phyloP scores from a whole-genome alignment of 2,797 vertebrate species.

The Syndactyla subalaris region DNA sequence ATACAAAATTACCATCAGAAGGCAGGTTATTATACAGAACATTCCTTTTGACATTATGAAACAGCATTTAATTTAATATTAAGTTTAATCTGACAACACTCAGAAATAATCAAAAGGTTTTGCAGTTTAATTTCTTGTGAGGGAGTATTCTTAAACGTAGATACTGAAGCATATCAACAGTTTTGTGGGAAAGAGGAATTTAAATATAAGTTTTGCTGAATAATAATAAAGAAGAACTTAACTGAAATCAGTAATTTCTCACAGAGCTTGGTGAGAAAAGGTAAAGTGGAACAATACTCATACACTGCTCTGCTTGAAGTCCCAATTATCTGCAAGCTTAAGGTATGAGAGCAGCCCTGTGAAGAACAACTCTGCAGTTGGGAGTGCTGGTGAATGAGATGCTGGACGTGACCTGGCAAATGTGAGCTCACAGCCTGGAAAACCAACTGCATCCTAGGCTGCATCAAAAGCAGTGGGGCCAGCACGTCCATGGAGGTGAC shows the following conservation, averaged over 20 bases:
- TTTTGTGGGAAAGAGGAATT: neutral
- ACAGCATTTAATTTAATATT: conserved; percentile 22
- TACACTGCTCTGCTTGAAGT: neutral
- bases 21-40: neutral
- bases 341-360: neutral
- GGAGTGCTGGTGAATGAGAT: neutral
- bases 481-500: neutral
- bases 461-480: neutral
- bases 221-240: neutral
- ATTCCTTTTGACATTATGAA: conserved; percentile 24
- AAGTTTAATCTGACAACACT: conserved; percentile 13
- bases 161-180: neutral
- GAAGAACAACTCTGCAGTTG: neutral
- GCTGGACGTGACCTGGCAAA: neutral
- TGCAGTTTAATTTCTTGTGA: conserved; percentile 11
- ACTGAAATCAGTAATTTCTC: neutral
- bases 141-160: neutral
- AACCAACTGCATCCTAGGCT: neutral
- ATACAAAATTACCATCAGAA: conserved; percentile 37
- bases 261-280: neutral
- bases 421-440: neutral
- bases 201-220: neutral
- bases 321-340: neutral
- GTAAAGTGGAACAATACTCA: neutral
- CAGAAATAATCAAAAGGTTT: neutral